Evolutionary conservation across 2,113 vertebrate species (phyloP).

Genomic region (Passer domesticus): DNA sequence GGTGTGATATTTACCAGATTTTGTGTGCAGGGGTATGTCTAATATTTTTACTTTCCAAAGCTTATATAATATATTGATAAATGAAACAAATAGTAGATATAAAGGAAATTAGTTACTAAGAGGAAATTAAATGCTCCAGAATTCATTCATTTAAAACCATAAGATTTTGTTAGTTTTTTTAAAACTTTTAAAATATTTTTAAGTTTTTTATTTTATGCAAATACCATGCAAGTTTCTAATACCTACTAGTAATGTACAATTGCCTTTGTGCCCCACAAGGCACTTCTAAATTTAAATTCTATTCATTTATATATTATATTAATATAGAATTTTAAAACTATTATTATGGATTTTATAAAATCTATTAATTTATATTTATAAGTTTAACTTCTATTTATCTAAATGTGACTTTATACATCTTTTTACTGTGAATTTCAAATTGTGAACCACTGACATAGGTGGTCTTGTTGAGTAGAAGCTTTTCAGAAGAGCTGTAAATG

Average conservation of each 20-base stretch:
- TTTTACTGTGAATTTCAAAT: background rate
- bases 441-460: background rate
- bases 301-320: background rate
- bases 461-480: background rate
- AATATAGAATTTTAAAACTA: background rate
- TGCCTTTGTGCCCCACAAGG: background rate
- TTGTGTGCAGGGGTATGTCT: rapidly evolving
- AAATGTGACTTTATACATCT: constrained; percentile 23
- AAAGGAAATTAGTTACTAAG: background rate
- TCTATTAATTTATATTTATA: background rate
- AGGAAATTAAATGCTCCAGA: background rate
- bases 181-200: background rate
- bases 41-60: background rate
- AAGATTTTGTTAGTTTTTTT: background rate
- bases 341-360: background rate
- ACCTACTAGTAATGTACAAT: background rate
- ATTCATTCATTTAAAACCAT: background rate
- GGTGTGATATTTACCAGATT: background rate
- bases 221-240: background rate
- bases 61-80: background rate
- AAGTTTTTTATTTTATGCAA: background rate
- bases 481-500: background rate
- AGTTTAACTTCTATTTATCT: background rate
- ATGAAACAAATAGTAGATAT: background rate
- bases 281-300: background rate